Evolutionary conservation across 1,140 invertebrate species (phyloP), one percentile per base, ranked within the genome.

Genomic region (Papilio xuthus): DNA sequence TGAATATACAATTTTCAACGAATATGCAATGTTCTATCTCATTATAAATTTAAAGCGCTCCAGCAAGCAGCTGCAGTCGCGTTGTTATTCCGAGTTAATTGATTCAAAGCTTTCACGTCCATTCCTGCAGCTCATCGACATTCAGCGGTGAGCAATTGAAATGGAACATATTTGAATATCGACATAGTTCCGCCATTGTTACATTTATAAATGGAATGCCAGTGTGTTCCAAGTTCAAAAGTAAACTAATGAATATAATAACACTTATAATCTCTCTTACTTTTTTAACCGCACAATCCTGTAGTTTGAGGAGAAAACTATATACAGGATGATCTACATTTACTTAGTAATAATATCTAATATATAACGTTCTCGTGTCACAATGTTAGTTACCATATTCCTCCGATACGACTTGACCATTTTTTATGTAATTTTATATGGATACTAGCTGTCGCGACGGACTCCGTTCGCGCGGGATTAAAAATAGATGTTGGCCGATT

Each of bases 21-120:
- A 56, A 32, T 28, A 67, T 67, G 3, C 23, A 67, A 67, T 67
- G 26, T 67, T 67, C 26, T 15, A 67, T 67, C 60, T 67, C 60
- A 67, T 67, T 67, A 67, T 2, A 67, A 18, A 67, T 67, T 67
- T 28, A 67, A 67, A 67, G 60, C 60, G 13, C 28, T 67, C 26
- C 60, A 67, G 60, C 26, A 67, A 67, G 60, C 26, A 67, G 23
- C 60, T 67, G 60, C 23, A 67, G 23, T 7, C 26, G 6, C 60
- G 60, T 67, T 67, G 60, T 67, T 67, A 67, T 67, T 67, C 60
- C 12, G 60, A 67, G 60, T 67, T 67, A 67, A 67, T 67, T 67
- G 60, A 67, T 67, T 67, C 60, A 67, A 67, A 67, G 60, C 60
- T 67, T 67, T 67, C 60, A 67, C 60, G 60, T 67, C 60, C 60